phyloP scores from a whole-genome alignment of 2,113 vertebrate species.

The Hyperoodon ampullatus region DNA sequence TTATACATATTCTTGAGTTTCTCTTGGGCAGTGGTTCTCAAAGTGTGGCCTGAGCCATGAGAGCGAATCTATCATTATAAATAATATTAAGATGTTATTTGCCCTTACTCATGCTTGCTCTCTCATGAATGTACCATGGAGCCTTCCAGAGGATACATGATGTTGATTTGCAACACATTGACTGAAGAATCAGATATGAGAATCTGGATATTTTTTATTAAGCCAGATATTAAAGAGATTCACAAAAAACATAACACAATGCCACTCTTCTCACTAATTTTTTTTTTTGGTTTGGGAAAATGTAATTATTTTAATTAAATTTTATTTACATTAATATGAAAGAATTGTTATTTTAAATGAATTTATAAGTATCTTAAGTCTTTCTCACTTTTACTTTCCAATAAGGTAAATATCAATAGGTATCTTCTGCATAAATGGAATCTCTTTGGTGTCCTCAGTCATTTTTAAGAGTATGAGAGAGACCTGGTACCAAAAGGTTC shows the following conservation, averaged over 20 bases:
- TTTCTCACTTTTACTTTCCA: slow-evolving; percentile 43
- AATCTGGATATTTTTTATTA: not conserved
- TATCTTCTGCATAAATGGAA: not conserved
- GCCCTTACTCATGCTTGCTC: not conserved
- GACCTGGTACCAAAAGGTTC: not conserved
- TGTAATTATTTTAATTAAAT: slow-evolving; percentile 3
- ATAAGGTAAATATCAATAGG: not conserved
- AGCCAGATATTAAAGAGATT: not conserved
- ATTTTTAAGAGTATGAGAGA: not conserved
- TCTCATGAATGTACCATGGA: not conserved
- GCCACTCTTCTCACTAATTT: not conserved
- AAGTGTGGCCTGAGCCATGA: not conserved
- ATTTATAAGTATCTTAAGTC: not conserved
- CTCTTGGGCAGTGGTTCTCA: not conserved
- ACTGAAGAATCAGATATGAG: not conserved
- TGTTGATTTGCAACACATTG: not conserved
- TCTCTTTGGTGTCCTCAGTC: not conserved
- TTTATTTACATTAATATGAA: not conserved
- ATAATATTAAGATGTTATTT: not conserved
- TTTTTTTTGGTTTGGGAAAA: slow-evolving; percentile 1
- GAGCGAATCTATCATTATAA: slow-evolving; percentile 3
- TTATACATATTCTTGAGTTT: not conserved
- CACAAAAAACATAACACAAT: not conserved
- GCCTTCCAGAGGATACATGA: not conserved
- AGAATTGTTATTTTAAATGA: not conserved